Evolutionary conservation across 2,113 vertebrate species (phyloP), one percentile per base, ranked within the genome.

Genomic region (Platichthys flesus): DNA sequence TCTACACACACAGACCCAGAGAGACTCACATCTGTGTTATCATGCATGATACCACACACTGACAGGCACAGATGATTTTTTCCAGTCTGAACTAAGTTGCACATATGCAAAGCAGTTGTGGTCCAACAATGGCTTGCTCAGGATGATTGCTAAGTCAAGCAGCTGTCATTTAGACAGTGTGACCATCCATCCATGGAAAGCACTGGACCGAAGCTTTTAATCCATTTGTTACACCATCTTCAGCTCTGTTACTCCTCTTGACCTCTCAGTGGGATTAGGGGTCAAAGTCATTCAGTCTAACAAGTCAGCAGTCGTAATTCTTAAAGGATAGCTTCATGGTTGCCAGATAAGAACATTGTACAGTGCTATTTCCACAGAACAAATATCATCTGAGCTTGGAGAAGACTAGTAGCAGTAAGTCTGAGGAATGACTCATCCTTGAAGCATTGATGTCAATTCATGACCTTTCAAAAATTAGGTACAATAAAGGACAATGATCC

Each of bases 101-200:
- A 28, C 64, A 68, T 57, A 28, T 76, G 60, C 61, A 61, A 28
- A 78, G 0, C 63, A 72, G 61, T 61, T 3, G 54, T 60, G n/a
- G 23, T 64, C 64, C 24, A 42, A 57, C 55, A 73, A 47, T 49
- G 20, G 59, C 10, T 31, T 45, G 37, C 26, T 62, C 21, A 55
- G 20, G 40, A 49, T 16, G 16, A 84, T 45, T 82, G 81, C 61
- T 7, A 52, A 58, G 64, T 82, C 79, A 69, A 73, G 69, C 73
- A 63, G 62, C 21, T 71, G 28, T 72, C 10, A 23, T 67, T 24
- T 3, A 60, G 57, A 67, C 67, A 42, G 70, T 8, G 54, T 56
- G 40, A 15, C 4, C 78, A 76, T 49, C 60, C 83, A 76, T 69
- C 62, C 70, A 54, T 78, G 40, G 7, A 70, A 60, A 67, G n/a